Evolutionary conservation across 53 echinoderm and acorn worm genomes (phyloP), one percentile per base, ranked within the genome.

Genomic region (Holothuria scabra): DNA sequence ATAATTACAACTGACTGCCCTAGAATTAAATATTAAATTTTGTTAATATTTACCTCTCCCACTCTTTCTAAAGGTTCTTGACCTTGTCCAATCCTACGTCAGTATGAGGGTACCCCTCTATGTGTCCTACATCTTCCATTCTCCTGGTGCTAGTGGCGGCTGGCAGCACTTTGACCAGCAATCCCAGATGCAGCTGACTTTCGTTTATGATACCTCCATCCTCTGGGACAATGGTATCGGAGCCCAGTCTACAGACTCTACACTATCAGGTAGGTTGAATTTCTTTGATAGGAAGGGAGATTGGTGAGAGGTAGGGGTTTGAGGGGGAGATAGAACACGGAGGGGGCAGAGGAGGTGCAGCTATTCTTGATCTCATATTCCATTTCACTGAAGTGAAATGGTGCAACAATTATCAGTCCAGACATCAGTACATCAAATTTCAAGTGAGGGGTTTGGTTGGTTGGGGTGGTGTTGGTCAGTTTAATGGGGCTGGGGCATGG

Each of bases 161-260:
- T 99, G 99, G 99, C 92, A 99, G 80, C 99, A 99, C 86, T 99
- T 99, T 95, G 99, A 99, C 88, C 94, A 95, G 81, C 84, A 87
- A 61, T 99, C 99, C 41, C 88, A 92, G 66, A 91, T 99, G 44
- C 94, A 95, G 85, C 91, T 99, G 59, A 99, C 99, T 60, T 99
- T 99, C 46, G 91, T 91, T 71, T 99, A 99, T 67, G 99, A 99
- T 67, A 99, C 99, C 59, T 94, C 99, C 61, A 94, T 99, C 89
- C 87, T 99, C 56, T 97, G 99, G 99, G 92, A 97, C 89, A 94
- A 95, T 62, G 99, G 99, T 26, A 90, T 97, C 34, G 99, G 92
- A n/a, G 90, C 94, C 33, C 94, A 93, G 85, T 68, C 89, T 22
- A 79, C 87, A 2, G 91, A 91, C 33, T 37, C 86, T 11, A 64